Conservation (phyloP, 2,113 vertebrate species). For the Danio rerio region GRCz12tu NC_133192.1:41582501-41583000, state of each 20-base stretch:
- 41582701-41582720: conserved; percentile 81
- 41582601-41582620: too few relatives aligned
- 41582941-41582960: not conserved
- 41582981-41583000: not conserved
- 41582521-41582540: too few relatives aligned
- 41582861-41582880: not conserved
- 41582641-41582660: not conserved
- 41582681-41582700: too few relatives aligned
- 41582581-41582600: too few relatives aligned
- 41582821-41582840: conserved; percentile 26
- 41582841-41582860: conserved; percentile 1
- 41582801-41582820: not conserved
- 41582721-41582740: conserved; percentile 98
- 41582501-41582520: too few relatives aligned
- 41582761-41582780: conserved; percentile 97
- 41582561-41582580: too few relatives aligned
- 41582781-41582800: not conserved
- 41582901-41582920: not conserved
- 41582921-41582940: not conserved
- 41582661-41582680: too few relatives aligned
- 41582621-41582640: not conserved
- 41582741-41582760: conserved; percentile 99
- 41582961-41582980: not conserved
- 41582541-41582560: too few relatives aligned
- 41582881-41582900: not conserved